Evolutionary conservation across 2,888 invertebrate genomes (phyloP).

Genomic region (Ptilodon capucinus): DNA sequence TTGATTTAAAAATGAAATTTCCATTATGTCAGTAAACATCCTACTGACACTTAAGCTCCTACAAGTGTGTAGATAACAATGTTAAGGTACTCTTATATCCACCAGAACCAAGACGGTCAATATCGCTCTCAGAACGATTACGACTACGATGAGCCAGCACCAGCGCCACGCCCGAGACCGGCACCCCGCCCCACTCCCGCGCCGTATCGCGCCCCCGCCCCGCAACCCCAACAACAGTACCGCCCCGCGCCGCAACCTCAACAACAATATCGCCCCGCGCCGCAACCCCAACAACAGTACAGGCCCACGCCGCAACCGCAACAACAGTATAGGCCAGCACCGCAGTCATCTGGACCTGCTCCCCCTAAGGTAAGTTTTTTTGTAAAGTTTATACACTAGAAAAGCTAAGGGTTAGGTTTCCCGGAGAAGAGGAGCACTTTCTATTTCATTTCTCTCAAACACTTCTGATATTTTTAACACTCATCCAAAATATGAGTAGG

Average conservation of each 20-base stretch:
- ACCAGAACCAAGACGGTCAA: slow-evolving; percentile 35
- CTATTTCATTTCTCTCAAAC: too few species aligned
- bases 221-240: slow-evolving; percentile 49
- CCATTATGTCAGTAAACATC: too few species aligned
- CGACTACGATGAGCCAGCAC: slow-evolving; percentile 66
- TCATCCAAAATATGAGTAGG: too few species aligned
- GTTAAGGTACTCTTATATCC: not conserved
- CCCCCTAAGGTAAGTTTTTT: slow-evolving; percentile 70
- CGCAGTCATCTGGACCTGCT: slow-evolving; percentile 42
- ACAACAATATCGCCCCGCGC: slow-evolving; percentile 41
- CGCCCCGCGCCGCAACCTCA: slow-evolving; percentile 35
- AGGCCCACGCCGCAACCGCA: slow-evolving; percentile 47
- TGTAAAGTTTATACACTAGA: too few species aligned
- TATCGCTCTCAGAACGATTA: slow-evolving; percentile 49
- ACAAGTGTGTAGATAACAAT: too few species aligned
- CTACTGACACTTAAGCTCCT: too few species aligned
- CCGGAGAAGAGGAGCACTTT: too few species aligned
- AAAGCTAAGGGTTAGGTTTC: too few species aligned
- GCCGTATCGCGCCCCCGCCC: slow-evolving; percentile 21
- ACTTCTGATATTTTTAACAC: too few species aligned
- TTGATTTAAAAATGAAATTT: too few species aligned
- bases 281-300: slow-evolving; percentile 47
- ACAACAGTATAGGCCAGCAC: slow-evolving; percentile 44
- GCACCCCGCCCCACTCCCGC: slow-evolving; percentile 41
- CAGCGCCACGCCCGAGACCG: slow-evolving; percentile 43